phyloP scores from a whole-genome alignment of 1,140 invertebrate species.

The Zaprionus africanus region DNA sequence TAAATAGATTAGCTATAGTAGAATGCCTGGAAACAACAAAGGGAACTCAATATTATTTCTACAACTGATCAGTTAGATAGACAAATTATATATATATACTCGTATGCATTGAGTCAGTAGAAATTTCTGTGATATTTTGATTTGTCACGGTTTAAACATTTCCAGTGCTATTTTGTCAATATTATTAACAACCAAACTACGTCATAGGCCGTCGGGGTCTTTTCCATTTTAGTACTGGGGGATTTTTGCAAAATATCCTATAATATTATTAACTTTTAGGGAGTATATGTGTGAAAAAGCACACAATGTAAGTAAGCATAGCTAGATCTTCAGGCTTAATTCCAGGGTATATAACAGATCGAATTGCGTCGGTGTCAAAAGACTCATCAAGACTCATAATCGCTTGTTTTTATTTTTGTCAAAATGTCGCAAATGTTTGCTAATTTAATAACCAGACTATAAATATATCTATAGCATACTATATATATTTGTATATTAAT shows the following conservation, averaged over 20 bases:
- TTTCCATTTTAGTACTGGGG: conserved; percentile 10
- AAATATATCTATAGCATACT: neutral
- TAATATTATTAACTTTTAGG: neutral
- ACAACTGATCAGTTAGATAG: too few species aligned
- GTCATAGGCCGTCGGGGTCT: conserved; percentile 10
- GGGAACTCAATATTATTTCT: too few species aligned
- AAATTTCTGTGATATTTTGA: neutral
- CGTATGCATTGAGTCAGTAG: too few species aligned
- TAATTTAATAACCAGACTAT: conserved; percentile 21
- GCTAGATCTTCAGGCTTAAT: neutral
- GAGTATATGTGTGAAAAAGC: neutral
- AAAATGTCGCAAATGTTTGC: conserved; percentile 43
- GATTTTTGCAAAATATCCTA: conserved; percentile 13
- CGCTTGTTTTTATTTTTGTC: conserved; percentile 5
- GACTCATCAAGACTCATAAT: neutral
- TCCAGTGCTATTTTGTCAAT: conserved; percentile 20
- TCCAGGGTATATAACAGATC: conserved; percentile 1
- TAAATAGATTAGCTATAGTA: neutral
- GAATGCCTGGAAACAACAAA: too few species aligned
- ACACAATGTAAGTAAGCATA: neutral
- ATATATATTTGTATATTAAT: neutral
- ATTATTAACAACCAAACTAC: neutral
- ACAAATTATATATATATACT: too few species aligned
- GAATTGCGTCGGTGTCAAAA: neutral
- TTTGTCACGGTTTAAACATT: conserved; percentile 6